Conservation (phyloP, 2,797 vertebrate species). For the Vultur gryphus region DNA sequence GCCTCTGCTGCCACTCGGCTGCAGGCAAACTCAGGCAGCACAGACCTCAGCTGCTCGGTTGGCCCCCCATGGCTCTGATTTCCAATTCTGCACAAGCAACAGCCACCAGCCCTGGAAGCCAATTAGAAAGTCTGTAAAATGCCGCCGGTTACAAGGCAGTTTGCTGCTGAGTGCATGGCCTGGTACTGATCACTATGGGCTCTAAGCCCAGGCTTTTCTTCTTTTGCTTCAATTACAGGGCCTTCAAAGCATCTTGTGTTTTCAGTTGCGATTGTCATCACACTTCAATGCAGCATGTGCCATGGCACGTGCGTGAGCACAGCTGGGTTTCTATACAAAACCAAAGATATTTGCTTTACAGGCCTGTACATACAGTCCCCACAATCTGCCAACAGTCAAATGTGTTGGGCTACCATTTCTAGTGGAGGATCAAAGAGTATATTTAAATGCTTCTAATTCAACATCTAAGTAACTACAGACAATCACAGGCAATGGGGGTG, state of each 20-base stretch:
- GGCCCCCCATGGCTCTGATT: constrained; percentile 17
- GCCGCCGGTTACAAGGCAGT: background rate
- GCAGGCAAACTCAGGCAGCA: background rate
- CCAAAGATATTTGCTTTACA: constrained; percentile 18
- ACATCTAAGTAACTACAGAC: background rate
- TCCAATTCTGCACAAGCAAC: background rate
- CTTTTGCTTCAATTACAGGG: constrained; percentile 33
- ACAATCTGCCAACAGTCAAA: constrained; percentile 9
- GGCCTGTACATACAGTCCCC: background rate
- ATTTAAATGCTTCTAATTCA: background rate
- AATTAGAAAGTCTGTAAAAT: constrained; percentile 44
- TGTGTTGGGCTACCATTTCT: background rate
- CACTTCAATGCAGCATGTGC: constrained; percentile 15
- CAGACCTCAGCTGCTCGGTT: background rate
- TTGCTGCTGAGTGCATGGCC: constrained; percentile 6
- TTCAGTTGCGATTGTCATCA: constrained; percentile 54
- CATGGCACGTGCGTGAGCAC: background rate
- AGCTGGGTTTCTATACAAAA: constrained; percentile 36
- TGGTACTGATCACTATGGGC: constrained; percentile 44
- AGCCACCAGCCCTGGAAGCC: constrained; percentile 32
- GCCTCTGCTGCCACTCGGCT: background rate
- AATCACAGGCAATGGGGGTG: background rate
- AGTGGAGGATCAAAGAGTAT: background rate
- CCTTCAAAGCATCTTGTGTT: constrained; percentile 37
- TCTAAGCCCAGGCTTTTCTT: constrained; percentile 37